Evolutionary conservation across 2,113 vertebrate genomes (phyloP).

Genomic region (Junco hyemalis): DNA sequence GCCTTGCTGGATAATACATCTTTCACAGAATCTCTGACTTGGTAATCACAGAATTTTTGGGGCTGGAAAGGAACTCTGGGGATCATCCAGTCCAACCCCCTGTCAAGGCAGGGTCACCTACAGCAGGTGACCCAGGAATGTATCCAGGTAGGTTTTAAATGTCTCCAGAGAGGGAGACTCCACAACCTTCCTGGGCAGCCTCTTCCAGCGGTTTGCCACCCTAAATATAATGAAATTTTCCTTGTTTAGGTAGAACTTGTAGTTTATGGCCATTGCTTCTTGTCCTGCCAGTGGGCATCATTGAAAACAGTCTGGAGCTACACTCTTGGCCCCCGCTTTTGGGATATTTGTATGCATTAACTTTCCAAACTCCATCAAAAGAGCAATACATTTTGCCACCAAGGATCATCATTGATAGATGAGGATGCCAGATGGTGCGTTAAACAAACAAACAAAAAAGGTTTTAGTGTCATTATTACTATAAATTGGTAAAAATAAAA

Average conservation of each 20-base stretch:
- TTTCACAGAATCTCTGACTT: background rate
- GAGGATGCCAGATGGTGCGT: background rate
- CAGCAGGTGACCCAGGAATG: background rate
- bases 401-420: background rate
- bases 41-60: background rate
- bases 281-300: background rate
- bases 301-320: background rate
- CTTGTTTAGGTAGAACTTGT: background rate
- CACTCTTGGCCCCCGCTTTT: rapidly evolving
- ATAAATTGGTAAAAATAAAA: background rate
- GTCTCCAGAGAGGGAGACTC: background rate
- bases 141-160: background rate
- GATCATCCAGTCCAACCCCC: background rate
- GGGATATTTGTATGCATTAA: background rate
- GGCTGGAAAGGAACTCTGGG: background rate
- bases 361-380: background rate
- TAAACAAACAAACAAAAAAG: background rate
- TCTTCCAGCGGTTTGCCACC: background rate
- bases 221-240: background rate
- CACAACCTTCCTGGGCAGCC: rapidly evolving
- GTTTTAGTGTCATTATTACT: background rate
- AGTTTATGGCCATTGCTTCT: background rate
- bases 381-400: background rate
- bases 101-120: background rate
- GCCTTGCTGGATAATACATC: background rate